Conservation (phyloP, 2,113 vertebrate species). For the Gnathonemus longibarbis region DNA sequence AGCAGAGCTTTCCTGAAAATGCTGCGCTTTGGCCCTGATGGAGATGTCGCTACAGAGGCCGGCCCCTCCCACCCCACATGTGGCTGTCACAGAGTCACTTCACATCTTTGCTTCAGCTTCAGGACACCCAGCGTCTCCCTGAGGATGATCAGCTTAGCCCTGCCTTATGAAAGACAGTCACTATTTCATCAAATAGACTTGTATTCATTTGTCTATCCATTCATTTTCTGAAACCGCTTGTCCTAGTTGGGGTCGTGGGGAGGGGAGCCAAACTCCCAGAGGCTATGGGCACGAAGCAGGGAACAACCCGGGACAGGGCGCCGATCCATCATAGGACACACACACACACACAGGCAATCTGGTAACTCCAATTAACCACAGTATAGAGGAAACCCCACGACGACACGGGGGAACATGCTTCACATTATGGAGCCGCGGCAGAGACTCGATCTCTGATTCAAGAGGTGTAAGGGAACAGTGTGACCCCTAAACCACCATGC, state of each 20-base stretch:
- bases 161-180: constrained; percentile 58
- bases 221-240: not conserved
- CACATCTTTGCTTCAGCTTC: constrained; percentile 48
- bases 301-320: not conserved
- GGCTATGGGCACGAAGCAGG: not conserved
- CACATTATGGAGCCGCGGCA: not conserved
- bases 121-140: constrained; percentile 55
- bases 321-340: not conserved
- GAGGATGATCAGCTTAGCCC: constrained; percentile 53
- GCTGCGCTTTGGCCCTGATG: not conserved
- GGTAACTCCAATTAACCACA: not conserved
- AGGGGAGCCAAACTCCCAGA: not conserved
- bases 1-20: constrained; percentile 29
- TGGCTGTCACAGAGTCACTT: constrained; percentile 35
- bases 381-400: not conserved
- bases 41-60: not conserved
- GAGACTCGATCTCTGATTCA: not conserved
- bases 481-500: not conserved
- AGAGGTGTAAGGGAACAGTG: not conserved
- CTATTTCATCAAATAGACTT: constrained; percentile 11
- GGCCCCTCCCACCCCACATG: not conserved
- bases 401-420: not conserved
- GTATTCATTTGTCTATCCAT: not conserved
- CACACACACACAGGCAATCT: too few relatives aligned
- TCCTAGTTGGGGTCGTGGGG: not conserved